phyloP scores from a whole-genome alignment of 2,113 vertebrate genomes.

The Camelus dromedarius region DNA sequence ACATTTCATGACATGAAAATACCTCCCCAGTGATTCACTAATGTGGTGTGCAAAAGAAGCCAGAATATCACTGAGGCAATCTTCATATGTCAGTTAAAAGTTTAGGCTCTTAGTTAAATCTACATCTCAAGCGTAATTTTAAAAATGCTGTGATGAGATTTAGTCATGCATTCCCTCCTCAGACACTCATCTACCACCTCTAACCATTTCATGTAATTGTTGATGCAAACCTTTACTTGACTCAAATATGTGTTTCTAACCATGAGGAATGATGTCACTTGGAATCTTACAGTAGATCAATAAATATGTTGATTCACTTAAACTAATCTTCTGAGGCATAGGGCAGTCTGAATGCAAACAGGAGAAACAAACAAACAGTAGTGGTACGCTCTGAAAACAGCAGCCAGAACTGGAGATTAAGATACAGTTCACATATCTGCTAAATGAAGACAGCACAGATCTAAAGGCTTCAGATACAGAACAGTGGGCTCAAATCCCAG shows the following conservation, averaged over 20 bases:
- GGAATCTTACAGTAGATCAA: neutral
- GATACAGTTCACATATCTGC: neutral
- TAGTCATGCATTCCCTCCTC: neutral
- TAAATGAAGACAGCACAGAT: neutral
- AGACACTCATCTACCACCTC: neutral
- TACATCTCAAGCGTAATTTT: conserved; percentile 51
- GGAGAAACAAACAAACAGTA: neutral
- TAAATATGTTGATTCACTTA: neutral
- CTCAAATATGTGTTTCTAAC: conserved; percentile 11
- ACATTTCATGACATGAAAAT: conserved; percentile 51
- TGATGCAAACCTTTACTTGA: neutral
- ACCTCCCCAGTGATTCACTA: conserved; percentile 36
- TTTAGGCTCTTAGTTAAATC: conserved; percentile 6
- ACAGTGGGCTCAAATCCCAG: neutral
- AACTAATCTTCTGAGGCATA: neutral
- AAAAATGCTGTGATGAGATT: neutral
- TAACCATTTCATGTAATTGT: neutral
- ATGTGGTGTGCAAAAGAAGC: neutral
- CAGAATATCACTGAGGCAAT: conserved; percentile 31
- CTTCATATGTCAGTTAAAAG: neutral
- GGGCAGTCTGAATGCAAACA: neutral
- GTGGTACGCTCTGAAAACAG: neutral
- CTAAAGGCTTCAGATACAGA: neutral
- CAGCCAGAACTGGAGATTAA: neutral
- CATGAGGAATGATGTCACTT: neutral